phyloP scores from a whole-genome alignment of 2,113 vertebrate species.

The Thomomys bottae region DNA sequence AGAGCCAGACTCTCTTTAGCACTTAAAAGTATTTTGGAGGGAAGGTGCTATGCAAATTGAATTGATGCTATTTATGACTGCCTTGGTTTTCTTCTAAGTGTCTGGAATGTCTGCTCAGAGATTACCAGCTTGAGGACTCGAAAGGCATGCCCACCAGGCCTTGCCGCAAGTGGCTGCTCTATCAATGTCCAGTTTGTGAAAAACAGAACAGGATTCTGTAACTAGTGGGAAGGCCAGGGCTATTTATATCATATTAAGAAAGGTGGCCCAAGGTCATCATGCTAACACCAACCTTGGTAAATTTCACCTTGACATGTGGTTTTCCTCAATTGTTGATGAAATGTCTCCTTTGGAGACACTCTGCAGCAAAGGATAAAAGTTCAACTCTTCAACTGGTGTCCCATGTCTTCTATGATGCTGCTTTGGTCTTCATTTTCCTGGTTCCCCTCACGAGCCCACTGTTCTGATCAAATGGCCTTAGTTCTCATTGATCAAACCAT shows the following conservation, averaged over 20 bases:
- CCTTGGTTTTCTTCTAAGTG: conserved; percentile 69
- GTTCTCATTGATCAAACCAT: not conserved
- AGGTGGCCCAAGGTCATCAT: not conserved
- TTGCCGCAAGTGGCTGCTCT: conserved; percentile 50
- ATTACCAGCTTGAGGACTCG: conserved; percentile 53
- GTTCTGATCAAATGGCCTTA: not conserved
- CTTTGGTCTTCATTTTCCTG: not conserved
- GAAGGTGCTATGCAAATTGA: conserved; percentile 63
- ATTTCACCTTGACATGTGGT: conserved; percentile 2
- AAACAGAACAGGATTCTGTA: conserved; percentile 49
- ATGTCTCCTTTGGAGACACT: conserved; percentile 34
- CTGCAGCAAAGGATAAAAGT: conserved; percentile 33
- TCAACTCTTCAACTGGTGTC: conserved; percentile 20
- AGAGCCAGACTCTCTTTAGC: conserved; percentile 33
- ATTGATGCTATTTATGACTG: conserved; percentile 54
- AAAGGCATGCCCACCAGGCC: conserved; percentile 20
- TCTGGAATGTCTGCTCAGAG: conserved; percentile 69
- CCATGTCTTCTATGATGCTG: not conserved
- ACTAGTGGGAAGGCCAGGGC: not conserved
- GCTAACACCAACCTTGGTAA: conserved; percentile 16
- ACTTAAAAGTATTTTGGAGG: conserved; percentile 57
- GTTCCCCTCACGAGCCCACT: not conserved
- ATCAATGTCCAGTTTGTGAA: conserved; percentile 49
- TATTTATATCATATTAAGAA: conserved; percentile 46
- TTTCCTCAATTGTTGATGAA: conserved; percentile 49